Base-by-base conservation (phyloP, 2,888 invertebrate species). In the Mesorhabditis sp. region DNA sequence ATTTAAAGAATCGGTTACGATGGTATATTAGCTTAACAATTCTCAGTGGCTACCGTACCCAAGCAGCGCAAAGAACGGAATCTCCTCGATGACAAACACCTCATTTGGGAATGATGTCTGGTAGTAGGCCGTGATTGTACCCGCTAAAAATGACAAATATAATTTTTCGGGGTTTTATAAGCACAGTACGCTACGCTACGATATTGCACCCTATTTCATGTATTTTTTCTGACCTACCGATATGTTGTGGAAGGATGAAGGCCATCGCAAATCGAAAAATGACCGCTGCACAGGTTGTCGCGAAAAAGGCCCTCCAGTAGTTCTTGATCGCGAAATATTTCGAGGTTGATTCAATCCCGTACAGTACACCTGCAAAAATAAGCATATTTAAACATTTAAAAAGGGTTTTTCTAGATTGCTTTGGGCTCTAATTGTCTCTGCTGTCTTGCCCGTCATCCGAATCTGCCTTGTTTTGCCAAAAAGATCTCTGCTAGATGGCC, bases 311-410 rank as follows among this genome's bases (percentile, higher is more conserved):
- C 62, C 96, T 89, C 96, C 96, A 97, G 86, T 97, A 97, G 86
- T 97, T 97, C 72, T 96, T 89, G 1, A 97, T 95, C 6, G 96
- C 96, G 87, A 97, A 97, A 87, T 95, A 97, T 0, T 95, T 95
- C 0, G 96, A 94, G 42, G 97, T 97, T 88, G 97, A 96, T 89
- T 97, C 96, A 82, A 97, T 97, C 83, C 95, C 95, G 88, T 97
- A 97, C 69, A 97, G 89, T 0, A 82, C 80, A 66, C 74, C 79
- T 78, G 70, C 28, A 28, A 28, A 28, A 28, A 28, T 28, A 28
- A 28, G 28, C 58, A 2, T 13, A 28, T 28, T 28, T 28, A 28
- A 28, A 28, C 1, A 28, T 28, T 28, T 28, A 2, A 2, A 28
- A 28, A 28, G 28, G 28, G 1, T 28, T 28, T 28, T 28, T 28